Conservation (phyloP, 92 coral and sea anemone genomes). For the Muricea muricata region DNA sequence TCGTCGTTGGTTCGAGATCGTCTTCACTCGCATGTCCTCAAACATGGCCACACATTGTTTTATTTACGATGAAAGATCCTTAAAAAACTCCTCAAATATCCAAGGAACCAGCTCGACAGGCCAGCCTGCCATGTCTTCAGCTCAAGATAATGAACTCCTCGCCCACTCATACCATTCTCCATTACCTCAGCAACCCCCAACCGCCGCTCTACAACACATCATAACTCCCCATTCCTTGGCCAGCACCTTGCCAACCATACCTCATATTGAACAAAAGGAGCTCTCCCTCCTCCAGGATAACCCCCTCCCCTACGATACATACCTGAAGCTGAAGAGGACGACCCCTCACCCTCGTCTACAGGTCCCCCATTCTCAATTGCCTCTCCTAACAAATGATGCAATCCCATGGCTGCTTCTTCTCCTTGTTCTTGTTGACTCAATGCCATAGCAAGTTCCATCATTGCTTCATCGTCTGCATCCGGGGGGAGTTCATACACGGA, state of each 20-base stretch:
- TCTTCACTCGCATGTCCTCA: constrained; percentile 97
- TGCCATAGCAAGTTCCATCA: constrained; percentile 99
- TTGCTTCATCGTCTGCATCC: constrained; percentile 99
- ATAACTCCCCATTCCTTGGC: too few relatives aligned
- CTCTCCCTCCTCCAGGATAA: too few relatives aligned
- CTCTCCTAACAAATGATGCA: constrained; percentile 35
- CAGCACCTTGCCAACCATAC: too few relatives aligned
- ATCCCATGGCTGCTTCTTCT: constrained; percentile 52
- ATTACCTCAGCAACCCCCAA: too few relatives aligned
- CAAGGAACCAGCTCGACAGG: too few relatives aligned
- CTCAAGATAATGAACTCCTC: too few relatives aligned
- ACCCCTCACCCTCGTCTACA: constrained; percentile 32
- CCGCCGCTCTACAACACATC: too few relatives aligned
- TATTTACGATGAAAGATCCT: too few relatives aligned
- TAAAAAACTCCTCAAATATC: too few relatives aligned
- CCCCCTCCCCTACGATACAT: not conserved
- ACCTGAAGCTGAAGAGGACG: constrained; percentile 41
- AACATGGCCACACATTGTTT: too few relatives aligned
- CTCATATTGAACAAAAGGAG: not conserved
- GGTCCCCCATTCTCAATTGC: constrained; percentile 42
- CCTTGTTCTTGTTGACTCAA: constrained; percentile 97
- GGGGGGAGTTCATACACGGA: constrained; percentile 88
- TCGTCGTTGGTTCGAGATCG: constrained; percentile 85
- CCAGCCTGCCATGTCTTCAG: too few relatives aligned
- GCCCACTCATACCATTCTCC: too few relatives aligned